Conservation (phyloP, 2,113 vertebrate species). For the Myrmecobius fasciatus region DNA sequence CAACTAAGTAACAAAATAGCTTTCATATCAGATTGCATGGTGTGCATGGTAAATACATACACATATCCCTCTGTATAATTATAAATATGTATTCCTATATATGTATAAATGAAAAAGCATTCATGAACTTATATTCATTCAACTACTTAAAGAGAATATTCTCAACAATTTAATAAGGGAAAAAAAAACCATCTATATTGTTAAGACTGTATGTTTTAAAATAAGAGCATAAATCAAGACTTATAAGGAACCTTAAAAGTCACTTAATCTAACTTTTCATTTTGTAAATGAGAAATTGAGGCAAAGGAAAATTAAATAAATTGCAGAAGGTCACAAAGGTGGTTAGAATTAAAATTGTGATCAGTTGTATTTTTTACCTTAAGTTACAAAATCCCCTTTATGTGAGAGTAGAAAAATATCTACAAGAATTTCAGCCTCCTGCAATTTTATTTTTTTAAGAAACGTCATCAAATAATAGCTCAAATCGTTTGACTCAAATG, state of each 20-base stretch:
- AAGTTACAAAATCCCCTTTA: not conserved
- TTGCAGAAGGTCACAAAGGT: not conserved
- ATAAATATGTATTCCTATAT: not conserved
- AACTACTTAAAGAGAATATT: not conserved
- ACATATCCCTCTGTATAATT: not conserved
- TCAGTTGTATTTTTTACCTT: not conserved
- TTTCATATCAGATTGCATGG: not conserved
- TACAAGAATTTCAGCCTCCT: not conserved
- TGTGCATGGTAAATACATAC: not conserved
- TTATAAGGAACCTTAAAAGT: not conserved
- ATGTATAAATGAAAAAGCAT: too few relatives aligned
- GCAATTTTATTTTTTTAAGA: not conserved
- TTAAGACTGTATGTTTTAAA: not conserved
- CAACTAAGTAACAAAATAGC: not conserved
- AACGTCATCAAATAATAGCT: not conserved
- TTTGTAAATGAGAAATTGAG: not conserved
- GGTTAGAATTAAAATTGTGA: not conserved
- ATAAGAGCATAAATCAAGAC: not conserved
- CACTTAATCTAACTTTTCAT: not conserved
- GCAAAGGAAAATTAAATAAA: not conserved
- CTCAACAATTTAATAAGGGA: not conserved
- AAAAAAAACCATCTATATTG: too few relatives aligned
- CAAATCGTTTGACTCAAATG: not conserved
- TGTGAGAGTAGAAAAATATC: not conserved
- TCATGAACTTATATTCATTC: too few relatives aligned